These are phyloP conservation scores for Blastomussa wellsi DNA, from an alignment of 92 coral and sea anemone species.

Conservation along the genomic window DNA sequence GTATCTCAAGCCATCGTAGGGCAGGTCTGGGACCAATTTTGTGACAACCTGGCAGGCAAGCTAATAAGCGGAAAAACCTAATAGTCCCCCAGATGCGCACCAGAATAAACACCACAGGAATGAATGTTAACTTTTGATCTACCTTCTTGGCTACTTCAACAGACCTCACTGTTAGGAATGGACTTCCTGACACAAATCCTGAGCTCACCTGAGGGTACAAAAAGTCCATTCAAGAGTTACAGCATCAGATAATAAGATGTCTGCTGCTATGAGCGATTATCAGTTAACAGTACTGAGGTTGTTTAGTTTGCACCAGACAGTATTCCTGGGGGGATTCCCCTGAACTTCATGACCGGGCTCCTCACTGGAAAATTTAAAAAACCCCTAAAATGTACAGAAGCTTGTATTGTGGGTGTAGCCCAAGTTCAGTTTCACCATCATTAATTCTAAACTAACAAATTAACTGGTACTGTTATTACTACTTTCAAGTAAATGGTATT, in stretches of 20 bases:
- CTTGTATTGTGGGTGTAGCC: no score
- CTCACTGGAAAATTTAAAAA: no score
- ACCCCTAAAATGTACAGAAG: no score
- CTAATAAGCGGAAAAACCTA: conserved; percentile 52
- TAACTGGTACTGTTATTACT: no score
- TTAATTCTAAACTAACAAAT: no score
- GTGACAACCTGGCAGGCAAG: background rate
- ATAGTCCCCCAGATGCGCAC: conserved; percentile 94
- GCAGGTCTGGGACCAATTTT: background rate
- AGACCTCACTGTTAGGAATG: conserved; percentile 58
- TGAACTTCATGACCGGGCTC: no score
- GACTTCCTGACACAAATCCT: conserved; percentile 40
- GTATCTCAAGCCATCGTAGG: conserved; percentile 35
- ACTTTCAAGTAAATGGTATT: no score
- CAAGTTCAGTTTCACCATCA: no score
- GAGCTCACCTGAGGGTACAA: background rate
- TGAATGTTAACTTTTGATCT: conserved; percentile 74
- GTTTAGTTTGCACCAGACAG: no score
- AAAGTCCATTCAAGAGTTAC: background rate
- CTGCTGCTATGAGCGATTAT: no score
- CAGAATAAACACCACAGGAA: conserved; percentile 80
- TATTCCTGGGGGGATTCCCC: no score
- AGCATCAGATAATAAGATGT: background rate
- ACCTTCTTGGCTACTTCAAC: conserved; percentile 67
- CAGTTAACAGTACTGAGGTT: no score